Evolutionary conservation across 2,797 vertebrate species (phyloP), one percentile per base, ranked within the genome.

Genomic region (Microhierax caerulescens): DNA sequence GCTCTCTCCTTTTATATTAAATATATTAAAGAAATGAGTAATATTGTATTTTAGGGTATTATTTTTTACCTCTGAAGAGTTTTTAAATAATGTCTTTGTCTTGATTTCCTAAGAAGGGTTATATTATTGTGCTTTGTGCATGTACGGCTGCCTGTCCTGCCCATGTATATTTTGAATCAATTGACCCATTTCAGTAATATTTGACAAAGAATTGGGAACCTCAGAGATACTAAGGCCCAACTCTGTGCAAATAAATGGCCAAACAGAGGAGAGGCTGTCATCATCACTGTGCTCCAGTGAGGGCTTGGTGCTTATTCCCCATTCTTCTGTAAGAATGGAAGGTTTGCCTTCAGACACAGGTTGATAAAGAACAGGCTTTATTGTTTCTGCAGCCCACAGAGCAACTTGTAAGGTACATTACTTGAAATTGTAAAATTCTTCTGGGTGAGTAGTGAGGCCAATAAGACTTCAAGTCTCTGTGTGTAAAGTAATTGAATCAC

Each of bases 401-500:
- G 51, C 63, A 19, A 64, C 18, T 10, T 91, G 88, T 92, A 73
- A 90, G 85, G 80, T 18, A 25, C 17, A 5, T 34, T 19, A 32
- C n/a, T 73, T 43, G 41, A 77, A 95, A 76, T 10, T 16, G 21
- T 61, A 79, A 82, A 84, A 65, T 53, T 85, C 28, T 54, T 72
- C n/a, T 90, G 86, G 68, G 32, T 85, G 88, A 94, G 85, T 56
- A 63, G 59, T 25, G 53, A 94, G 47, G 76, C 11, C 57, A 41
- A 48, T 11, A 56, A 56, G 43, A 22, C 41, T 85, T 70, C 10
- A 67, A 21, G 34, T 51, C 36, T 76, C 45, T 47, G 41, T 68
- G 65, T 28, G 2, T 24, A 19, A 19, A 54, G 60, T n/a, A 30
- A 27, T 50, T 30, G 70, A 67, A 48, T 67, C 39, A 15, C 20